Conservation (phyloP, 1,140 invertebrate species). For the Drosophila biarmipes region DNA sequence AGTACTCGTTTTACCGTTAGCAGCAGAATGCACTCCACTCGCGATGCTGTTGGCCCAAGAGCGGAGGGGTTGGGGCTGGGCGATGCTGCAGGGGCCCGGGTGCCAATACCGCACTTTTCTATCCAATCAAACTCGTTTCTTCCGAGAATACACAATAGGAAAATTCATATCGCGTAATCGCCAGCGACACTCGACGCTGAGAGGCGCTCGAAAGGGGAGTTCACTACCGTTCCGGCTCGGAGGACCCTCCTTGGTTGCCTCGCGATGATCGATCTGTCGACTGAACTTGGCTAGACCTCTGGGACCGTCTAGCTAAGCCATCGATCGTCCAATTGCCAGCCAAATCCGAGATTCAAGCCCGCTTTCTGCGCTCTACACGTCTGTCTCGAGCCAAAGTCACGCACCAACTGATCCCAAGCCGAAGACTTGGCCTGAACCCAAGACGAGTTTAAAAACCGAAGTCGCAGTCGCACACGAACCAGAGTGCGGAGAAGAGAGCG, state of each 20-base stretch:
- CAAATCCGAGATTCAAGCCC: constrained; percentile 12
- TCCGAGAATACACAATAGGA: constrained; percentile 63
- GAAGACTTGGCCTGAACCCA: constrained; percentile 39
- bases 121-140: constrained; percentile 77
- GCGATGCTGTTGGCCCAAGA: constrained; percentile 62
- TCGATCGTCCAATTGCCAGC: constrained; percentile 42
- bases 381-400: constrained; percentile 49
- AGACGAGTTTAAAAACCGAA: constrained; percentile 17
- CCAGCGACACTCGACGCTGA: constrained; percentile 59
- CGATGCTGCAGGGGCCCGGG: neutral
- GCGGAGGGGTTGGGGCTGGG: neutral
- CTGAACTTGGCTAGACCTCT: constrained; percentile 70
- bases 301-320: constrained; percentile 65
- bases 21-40: constrained; percentile 64
- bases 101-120: constrained; percentile 60
- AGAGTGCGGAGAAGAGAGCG: too few relatives aligned
- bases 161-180: constrained; percentile 71
- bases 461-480: neutral
- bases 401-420: constrained; percentile 61
- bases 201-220: constrained; percentile 1
- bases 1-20: constrained; percentile 82
- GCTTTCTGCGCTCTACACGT: constrained; percentile 29
- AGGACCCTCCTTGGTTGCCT: constrained; percentile 1
- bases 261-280: constrained; percentile 25
- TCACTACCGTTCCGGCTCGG: neutral